A percentile compares a stretch with the other conserved stretches of the same genome.
Conservation (phyloP, 2,113 vertebrate species). For the Apaloderma vittatum region DNA sequence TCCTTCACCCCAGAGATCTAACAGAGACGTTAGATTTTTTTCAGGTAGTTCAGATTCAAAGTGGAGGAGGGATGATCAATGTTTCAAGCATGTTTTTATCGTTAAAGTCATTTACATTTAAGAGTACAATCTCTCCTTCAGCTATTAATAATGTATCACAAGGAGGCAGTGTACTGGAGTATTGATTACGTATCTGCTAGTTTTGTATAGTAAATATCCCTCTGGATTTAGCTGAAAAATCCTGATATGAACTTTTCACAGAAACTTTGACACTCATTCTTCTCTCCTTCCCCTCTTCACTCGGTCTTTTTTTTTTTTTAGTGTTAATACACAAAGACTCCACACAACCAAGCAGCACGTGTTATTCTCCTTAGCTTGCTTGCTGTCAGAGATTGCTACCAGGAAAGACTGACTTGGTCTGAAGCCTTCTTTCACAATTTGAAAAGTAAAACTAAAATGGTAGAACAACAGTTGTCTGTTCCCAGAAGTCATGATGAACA, state of each 20-base stretch:
- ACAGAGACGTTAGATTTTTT: slow-evolving; percentile 40
- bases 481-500: neutral
- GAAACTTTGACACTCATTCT: slow-evolving; percentile 20
- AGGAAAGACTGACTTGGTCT: neutral
- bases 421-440: neutral
- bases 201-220: slow-evolving; percentile 64
- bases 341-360: neutral
- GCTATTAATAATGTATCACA: slow-evolving; percentile 77
- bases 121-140: slow-evolving; percentile 62
- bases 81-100: slow-evolving; percentile 69
- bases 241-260: slow-evolving; percentile 46
- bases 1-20: neutral
- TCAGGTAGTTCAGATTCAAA: slow-evolving; percentile 15
- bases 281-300: neutral
- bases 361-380: neutral
- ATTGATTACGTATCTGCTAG: slow-evolving; percentile 66
- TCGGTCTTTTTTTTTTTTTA: neutral
- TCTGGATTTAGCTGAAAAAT: slow-evolving; percentile 60
- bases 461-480: neutral
- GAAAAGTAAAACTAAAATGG: neutral
- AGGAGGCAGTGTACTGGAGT: slow-evolving; percentile 51
- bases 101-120: slow-evolving; percentile 77
- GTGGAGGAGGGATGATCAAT: slow-evolving; percentile 61
- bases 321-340: neutral
- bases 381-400: neutral